Base-by-base conservation (phyloP, 2,113 vertebrate species). In the Onychostruthus taczanowskii region DNA sequence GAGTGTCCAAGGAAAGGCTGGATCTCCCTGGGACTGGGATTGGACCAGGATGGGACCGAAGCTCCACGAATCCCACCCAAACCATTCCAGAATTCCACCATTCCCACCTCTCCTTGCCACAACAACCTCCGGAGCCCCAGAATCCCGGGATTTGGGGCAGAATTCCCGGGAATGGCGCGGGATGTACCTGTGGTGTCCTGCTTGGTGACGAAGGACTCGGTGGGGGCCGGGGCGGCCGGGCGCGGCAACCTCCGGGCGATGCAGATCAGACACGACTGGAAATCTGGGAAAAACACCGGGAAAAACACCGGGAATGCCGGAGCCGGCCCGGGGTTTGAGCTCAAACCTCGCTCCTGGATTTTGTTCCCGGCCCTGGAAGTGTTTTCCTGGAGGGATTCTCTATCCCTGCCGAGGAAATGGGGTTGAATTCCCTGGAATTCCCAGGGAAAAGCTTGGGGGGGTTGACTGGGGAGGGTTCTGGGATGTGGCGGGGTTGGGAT, bases 231-330 rank as follows among this genome's bases (percentile, higher is more conserved):
- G 19, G 98, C 86, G 92, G 98, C 97, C 30, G 98, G 88, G 41
- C 98, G 98, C 82, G 99, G 99, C 84, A 99, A 97, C 68, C 99
- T 96, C 64, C 99, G 99, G 7, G 99, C 99, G 17, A 99, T 99
- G 97, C 99, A 99, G 85, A 99, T 99, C 95, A 99, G 97, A 95
- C 99, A 99, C 39, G 98, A 99, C 97, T 99, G 99, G 97, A 99
- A 98, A 97, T 99, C 99, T 99, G 43, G 16, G 84, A 66, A 85
- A 67, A n/a, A 44, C 74, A 77, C 7, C 22, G 26, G 66, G 66
- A 49, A 68, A 18, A 46, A 67, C 20, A 5, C 3, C 2, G 2
- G 11, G 68, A 77, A 84, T 9, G 7, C 24, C 46, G 20, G 61
- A 43, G 76, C 46, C n/a, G 63, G 6, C 31, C 21, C 30, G 21